Evolutionary conservation across 1,140 invertebrate genomes (phyloP).

Genomic region (Brevipalpus yothersi): DNA sequence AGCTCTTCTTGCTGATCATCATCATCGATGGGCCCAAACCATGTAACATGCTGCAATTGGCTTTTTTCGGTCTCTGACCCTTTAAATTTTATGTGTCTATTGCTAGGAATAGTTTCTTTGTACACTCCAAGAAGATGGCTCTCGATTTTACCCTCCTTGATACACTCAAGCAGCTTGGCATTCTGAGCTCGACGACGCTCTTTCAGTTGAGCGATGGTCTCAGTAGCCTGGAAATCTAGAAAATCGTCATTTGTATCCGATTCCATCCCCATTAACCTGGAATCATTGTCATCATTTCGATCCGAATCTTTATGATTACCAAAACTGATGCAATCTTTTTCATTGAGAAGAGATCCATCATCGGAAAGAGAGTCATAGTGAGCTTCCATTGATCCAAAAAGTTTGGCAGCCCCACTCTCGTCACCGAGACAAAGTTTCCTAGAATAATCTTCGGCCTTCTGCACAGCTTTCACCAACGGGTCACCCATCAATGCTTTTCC

Average conservation of each 20-base stretch:
- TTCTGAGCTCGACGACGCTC: not conserved
- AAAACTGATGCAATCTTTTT: not conserved
- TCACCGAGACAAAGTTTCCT: constrained; percentile 5
- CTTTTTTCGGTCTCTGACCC: not conserved
- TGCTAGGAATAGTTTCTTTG: constrained; percentile 1
- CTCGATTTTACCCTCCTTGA: constrained; percentile 3
- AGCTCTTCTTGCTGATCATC: constrained; percentile 10
- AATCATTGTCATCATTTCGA: not conserved
- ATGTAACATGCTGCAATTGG: not conserved
- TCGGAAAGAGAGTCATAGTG: not conserved
- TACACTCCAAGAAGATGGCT: constrained; percentile 3
- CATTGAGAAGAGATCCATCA: not conserved
- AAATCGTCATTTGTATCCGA: not conserved
- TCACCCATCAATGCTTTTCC: constrained; percentile 1
- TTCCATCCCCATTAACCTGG: not conserved
- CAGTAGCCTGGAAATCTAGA: not conserved
- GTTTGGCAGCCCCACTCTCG: constrained; percentile 1
- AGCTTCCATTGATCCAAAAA: not conserved
- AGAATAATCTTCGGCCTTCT: constrained; percentile 3
- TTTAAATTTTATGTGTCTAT: constrained; percentile 4
- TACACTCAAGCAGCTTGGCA: constrained; percentile 1
- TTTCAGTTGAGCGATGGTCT: not conserved
- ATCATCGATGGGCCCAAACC: constrained; percentile 10
- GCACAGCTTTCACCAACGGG: constrained; percentile 3
- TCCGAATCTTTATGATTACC: not conserved